phyloP scores from a whole-genome alignment of 1,140 invertebrate species.

The Andrena cerasifolii region DNA sequence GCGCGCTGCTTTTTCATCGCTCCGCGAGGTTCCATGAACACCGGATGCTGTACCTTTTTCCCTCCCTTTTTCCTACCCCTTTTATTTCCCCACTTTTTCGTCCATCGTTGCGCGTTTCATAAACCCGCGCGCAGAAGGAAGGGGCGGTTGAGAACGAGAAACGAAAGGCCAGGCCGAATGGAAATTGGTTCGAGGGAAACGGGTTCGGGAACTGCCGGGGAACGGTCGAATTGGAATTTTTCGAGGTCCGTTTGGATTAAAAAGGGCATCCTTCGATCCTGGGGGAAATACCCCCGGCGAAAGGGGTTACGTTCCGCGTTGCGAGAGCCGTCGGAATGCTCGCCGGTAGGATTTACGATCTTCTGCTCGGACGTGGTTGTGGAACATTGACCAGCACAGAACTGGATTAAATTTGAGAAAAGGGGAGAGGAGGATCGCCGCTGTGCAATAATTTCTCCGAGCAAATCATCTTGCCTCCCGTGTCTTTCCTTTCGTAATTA shows the following conservation, averaged over 20 bases:
- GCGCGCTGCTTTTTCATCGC: no score
- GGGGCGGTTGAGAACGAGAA: background rate
- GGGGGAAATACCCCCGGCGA: constrained; percentile 51
- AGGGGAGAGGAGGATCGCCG: background rate
- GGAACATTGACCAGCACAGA: constrained; percentile 46
- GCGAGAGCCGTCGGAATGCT: background rate
- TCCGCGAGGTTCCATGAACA: no score
- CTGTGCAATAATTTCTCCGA: background rate
- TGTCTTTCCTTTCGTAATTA: no score
- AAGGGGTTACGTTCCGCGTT: constrained; percentile 41
- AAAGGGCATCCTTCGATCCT: constrained; percentile 53
- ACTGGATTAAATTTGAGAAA: constrained; percentile 39
- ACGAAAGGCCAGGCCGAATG: constrained; percentile 13
- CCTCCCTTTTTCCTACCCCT: background rate
- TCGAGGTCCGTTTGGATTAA: constrained; percentile 54
- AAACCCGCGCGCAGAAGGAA: constrained; percentile 42
- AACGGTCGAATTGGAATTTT: constrained; percentile 54
- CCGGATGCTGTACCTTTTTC: constrained; percentile 2
- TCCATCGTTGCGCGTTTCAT: constrained; percentile 4
- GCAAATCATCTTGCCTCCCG: background rate
- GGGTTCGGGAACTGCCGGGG: constrained; percentile 24
- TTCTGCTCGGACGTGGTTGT: constrained; percentile 37
- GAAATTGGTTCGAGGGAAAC: constrained; percentile 51
- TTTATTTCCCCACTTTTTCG: background rate
- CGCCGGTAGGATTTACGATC: constrained; percentile 47